A percentile compares a stretch with the other conserved stretches of the same genome.
These are phyloP conservation scores for Amphipoea lucens DNA, from an alignment of 2,888 invertebrate genomes.

Conservation along the genomic window DNA sequence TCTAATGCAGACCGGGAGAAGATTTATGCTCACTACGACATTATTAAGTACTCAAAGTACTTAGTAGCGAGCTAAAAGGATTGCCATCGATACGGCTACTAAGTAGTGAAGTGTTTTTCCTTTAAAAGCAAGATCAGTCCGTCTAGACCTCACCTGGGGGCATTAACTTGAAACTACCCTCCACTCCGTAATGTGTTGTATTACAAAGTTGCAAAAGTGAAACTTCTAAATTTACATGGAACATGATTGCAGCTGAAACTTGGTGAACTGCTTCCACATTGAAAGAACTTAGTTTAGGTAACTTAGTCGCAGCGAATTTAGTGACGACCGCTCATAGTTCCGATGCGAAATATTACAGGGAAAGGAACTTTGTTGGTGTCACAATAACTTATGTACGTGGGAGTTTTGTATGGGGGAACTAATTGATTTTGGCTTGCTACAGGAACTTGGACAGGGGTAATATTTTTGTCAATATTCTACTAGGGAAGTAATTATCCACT, in stretches of 20 bases:
- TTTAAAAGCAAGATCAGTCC: conserved; percentile 51
- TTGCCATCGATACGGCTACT: conserved; percentile 60
- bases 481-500: neutral
- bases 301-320: conserved; percentile 67
- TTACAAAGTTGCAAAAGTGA: conserved; percentile 72
- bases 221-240: conserved; percentile 75
- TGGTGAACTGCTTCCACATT: conserved; percentile 72
- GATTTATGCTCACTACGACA: conserved; percentile 53
- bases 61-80: conserved; percentile 62
- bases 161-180: conserved; percentile 55
- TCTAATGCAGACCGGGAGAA: conserved; percentile 21
- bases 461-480: conserved; percentile 24
- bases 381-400: conserved; percentile 44
- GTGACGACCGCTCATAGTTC: conserved; percentile 63
- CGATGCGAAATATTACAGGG: conserved; percentile 48
- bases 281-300: conserved; percentile 74
- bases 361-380: conserved; percentile 55
- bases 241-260: conserved; percentile 75
- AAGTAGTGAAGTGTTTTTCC: conserved; percentile 59
- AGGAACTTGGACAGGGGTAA: conserved; percentile 33
- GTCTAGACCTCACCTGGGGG: conserved; percentile 49
- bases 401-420: conserved; percentile 42
- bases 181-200: conserved; percentile 62
- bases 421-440: conserved; percentile 45
- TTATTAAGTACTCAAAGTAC: conserved; percentile 57